Percentiles rank a stretch among this genome's conserved stretches.
These are phyloP conservation scores for Actenoides hombroni DNA, from an alignment of 2,113 vertebrate genomes.

Conservation along the genomic window DNA sequence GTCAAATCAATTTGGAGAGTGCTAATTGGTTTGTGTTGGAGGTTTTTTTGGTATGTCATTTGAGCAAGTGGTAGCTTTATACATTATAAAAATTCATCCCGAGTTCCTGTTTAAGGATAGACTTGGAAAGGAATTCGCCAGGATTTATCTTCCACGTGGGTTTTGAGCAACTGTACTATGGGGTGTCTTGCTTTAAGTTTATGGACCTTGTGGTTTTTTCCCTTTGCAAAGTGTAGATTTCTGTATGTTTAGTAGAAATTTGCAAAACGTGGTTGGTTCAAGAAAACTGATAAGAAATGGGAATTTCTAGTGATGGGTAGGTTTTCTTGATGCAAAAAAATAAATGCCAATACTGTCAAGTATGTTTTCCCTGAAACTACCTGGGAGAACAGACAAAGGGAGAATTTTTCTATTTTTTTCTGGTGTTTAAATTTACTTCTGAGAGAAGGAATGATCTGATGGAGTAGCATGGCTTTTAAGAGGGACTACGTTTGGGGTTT, in stretches of 20 bases:
- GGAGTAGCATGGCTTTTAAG: neutral
- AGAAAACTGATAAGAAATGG: neutral
- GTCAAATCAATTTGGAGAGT: neutral
- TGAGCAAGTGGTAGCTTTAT: neutral
- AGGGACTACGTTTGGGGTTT: neutral
- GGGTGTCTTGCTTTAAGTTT: neutral
- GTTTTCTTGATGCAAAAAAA: neutral
- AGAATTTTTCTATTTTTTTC: neutral
- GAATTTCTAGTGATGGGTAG: neutral
- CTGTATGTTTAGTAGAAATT: neutral
- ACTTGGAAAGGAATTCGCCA: neutral
- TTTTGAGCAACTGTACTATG: neutral
- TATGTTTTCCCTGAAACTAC: neutral
- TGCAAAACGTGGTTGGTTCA: neutral
- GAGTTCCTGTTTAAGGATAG: neutral
- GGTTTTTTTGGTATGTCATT: neutral
- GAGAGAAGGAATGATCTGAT: neutral
- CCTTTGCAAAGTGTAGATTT: neutral
- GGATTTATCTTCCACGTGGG: neutral
- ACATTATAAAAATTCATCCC: neutral
- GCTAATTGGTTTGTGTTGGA: neutral
- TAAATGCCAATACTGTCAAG: neutral
- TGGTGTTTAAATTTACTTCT: neutral
- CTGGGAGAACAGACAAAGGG: neutral
- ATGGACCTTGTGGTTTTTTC: neutral